phyloP scores from a whole-genome alignment of 2,888 invertebrate species.

The Volucella bombylans region DNA sequence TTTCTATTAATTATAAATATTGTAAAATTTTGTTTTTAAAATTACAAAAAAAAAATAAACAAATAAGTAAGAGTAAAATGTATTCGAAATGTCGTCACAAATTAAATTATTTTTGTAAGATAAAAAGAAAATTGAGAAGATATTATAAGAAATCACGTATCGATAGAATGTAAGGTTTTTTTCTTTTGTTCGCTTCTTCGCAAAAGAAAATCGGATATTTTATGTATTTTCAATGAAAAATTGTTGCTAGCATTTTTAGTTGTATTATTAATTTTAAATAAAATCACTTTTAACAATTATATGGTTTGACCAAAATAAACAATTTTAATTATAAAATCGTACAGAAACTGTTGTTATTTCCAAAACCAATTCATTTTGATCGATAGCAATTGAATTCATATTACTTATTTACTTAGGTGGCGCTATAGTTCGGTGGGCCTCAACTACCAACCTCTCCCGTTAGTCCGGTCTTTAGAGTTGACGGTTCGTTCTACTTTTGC shows the following conservation, averaged over 20 bases:
- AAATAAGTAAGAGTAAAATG: background rate
- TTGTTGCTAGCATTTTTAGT: slow-evolving; percentile 23
- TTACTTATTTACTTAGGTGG: too few relatives aligned
- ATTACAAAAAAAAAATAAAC: too few relatives aligned
- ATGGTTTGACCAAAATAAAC: slow-evolving; percentile 20
- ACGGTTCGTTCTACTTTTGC: too few relatives aligned
- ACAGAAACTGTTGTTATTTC: too few relatives aligned
- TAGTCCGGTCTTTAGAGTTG: too few relatives aligned
- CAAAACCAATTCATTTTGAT: too few relatives aligned
- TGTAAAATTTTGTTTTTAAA: background rate
- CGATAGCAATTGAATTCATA: too few relatives aligned
- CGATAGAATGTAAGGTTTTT: slow-evolving; percentile 21
- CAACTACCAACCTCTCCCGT: too few relatives aligned
- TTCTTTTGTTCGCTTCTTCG: slow-evolving; percentile 6
- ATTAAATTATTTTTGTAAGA: slow-evolving; percentile 43
- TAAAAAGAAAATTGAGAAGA: slow-evolving; percentile 1
- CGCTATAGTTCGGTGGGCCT: too few relatives aligned
- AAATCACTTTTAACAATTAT: slow-evolving; percentile 5
- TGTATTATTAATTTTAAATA: slow-evolving; percentile 22
- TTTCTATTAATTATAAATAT: slow-evolving; percentile 1
- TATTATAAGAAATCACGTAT: slow-evolving; percentile 1
- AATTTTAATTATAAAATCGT: background rate
- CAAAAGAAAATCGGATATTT: background rate
- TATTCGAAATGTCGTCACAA: slow-evolving; percentile 26
- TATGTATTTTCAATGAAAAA: slow-evolving; percentile 2